phyloP scores from a whole-genome alignment of 2,888 invertebrate species.

The Apamea epomidion region DNA sequence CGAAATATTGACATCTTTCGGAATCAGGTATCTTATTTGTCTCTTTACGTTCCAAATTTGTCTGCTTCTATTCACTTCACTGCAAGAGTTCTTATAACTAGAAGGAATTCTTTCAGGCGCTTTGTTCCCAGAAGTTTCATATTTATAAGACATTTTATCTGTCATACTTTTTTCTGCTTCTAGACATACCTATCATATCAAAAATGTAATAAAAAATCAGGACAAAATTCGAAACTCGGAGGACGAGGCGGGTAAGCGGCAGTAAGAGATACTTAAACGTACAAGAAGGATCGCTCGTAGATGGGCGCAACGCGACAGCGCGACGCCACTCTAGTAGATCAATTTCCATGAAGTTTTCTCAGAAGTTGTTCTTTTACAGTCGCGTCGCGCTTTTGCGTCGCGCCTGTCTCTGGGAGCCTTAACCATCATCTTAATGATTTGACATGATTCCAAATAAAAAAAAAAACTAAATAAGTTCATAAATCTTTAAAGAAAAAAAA shows the following conservation, averaged over 20 bases:
- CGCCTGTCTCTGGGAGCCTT: background rate
- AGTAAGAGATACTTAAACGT: background rate
- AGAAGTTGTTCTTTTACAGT: background rate
- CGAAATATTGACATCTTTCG: constrained; percentile 39
- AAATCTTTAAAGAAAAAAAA: too few relatives aligned
- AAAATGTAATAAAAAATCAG: background rate
- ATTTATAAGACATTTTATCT: constrained; percentile 2
- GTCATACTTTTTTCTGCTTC: background rate
- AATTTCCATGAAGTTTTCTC: background rate
- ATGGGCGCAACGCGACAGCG: background rate
- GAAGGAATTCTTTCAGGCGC: background rate
- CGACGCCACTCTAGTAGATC: background rate
- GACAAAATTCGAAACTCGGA: background rate
- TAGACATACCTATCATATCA: background rate
- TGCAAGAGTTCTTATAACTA: background rate
- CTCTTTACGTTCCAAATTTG: constrained; percentile 31
- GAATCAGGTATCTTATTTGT: constrained; percentile 46
- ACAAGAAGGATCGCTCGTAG: background rate
- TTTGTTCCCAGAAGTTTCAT: background rate
- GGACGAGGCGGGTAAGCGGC: background rate
- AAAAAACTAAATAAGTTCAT: too few relatives aligned
- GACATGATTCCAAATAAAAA: background rate
- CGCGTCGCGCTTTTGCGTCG: background rate
- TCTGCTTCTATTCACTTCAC: constrained; percentile 1
- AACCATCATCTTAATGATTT: background rate